Base-by-base conservation (phyloP, 2,888 invertebrate genomes). In the Cerastis leucographa region DNA sequence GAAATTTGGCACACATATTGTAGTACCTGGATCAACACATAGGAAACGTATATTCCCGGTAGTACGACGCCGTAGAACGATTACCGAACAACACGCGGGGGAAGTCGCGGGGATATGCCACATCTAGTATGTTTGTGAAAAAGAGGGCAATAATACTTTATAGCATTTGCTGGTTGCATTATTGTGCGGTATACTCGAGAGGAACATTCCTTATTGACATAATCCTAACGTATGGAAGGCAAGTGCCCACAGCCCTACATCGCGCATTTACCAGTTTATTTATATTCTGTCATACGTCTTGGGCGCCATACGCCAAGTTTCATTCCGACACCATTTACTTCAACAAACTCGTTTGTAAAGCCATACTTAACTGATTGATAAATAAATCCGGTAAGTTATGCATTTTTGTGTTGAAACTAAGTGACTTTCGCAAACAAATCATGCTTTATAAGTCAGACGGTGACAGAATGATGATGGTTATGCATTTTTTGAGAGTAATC, bases 211-310 rank as follows among this genome's bases (percentile, higher is more conserved):
- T 71, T 83, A 65, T 83, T 83, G 84, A 76, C 69, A 76, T 67
- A 76, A 76, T 72, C 12, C 65, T 40, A 64, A 44, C 75, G 35
- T 74, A 78, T 71, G 67, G 62, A 64, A 54, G 40, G 29, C 76
- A 72, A 71, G 64, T 82, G 70, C 75, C 74, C 29, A 69, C 65
- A 74, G 61, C 71, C 74, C 66, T 78, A n/a, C 56, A 59, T 62
- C 19, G 44, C 54, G 71, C 82, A 89, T 90, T 87, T 86, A 87
- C 72, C 49, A n/a, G 81, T 91, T 91, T 93, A 93, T 94, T 94
- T 93, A 92, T 91, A 85, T 35, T 87, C 83, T 90, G 92, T 92
- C 93, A 89, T 77, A 44, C 29, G 82, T 73, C 81, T 77, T 78
- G 67, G 42, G 46, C 83, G 69, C 85, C 85, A 85, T 87, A 87